Percentiles rank a stretch among this genome's conserved stretches.
Evolutionary conservation across 2,797 vertebrate species (phyloP).

Genomic region (Ceryle rudis): DNA sequence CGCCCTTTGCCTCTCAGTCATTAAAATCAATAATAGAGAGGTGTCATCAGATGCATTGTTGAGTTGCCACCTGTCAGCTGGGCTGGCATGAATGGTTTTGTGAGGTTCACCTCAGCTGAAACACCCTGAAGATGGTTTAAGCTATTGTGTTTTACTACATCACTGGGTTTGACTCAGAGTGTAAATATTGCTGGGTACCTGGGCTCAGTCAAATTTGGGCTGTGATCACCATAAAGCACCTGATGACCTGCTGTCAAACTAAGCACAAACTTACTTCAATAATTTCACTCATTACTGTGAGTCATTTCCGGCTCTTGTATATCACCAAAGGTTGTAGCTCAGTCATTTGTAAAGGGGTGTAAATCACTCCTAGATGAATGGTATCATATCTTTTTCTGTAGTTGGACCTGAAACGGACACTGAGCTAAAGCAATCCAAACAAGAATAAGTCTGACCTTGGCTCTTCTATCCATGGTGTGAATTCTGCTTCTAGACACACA

Average conservation of each 20-base stretch:
- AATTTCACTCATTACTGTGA: background rate
- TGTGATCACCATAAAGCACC: background rate
- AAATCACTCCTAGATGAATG: background rate
- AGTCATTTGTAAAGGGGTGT: background rate
- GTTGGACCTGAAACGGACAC: background rate
- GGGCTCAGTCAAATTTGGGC: background rate
- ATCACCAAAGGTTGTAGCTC: background rate
- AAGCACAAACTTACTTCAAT: background rate
- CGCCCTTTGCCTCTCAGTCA: background rate
- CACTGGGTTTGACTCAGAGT: background rate
- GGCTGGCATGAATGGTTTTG: background rate
- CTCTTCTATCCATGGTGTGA: background rate
- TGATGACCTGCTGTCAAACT: background rate
- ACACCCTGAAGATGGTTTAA: background rate
- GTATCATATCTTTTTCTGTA: too few species aligned
- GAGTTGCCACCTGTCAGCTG: background rate
- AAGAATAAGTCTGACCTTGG: background rate
- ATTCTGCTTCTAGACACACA: background rate
- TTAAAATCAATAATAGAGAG: background rate
- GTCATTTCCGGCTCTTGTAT: background rate
- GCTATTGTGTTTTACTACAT: background rate
- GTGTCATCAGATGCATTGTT: background rate
- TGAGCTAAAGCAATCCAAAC: background rate
- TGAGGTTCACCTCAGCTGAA: background rate
- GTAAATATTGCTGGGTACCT: background rate